Evolutionary conservation across 2,888 invertebrate genomes (phyloP).

Genomic region (Stictocephala bisonia): DNA sequence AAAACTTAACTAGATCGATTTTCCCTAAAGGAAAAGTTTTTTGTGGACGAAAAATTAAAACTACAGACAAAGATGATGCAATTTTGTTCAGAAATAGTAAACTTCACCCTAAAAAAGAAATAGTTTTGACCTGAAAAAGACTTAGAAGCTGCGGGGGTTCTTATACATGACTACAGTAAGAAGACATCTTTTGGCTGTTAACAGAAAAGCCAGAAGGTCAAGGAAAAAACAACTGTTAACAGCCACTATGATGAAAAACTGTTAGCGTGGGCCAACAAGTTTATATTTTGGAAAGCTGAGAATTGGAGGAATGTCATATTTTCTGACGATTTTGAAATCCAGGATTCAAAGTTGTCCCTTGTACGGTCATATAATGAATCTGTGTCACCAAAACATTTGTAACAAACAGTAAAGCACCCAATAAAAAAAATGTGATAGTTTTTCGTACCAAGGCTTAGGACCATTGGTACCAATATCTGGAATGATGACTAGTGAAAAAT

Average conservation of each 20-base stretch:
- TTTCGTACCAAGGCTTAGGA: not conserved
- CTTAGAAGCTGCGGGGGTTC: not conserved
- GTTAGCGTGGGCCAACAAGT: too few relatives aligned
- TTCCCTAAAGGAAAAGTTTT: not conserved
- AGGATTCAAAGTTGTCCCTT: not conserved
- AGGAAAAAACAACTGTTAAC: not conserved
- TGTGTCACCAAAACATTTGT: not conserved
- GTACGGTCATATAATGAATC: too few relatives aligned
- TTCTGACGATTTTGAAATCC: not conserved
- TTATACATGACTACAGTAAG: not conserved
- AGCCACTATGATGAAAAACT: not conserved
- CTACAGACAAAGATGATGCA: not conserved
- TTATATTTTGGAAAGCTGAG: not conserved
- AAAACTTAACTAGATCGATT: too few relatives aligned
- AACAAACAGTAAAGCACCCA: not conserved
- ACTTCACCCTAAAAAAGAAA: not conserved
- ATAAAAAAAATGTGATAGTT: not conserved
- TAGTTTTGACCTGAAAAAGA: not conserved
- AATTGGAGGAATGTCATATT: not conserved
- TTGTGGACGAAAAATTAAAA: not conserved
- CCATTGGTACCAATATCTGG: too few relatives aligned
- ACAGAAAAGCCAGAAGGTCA: too few relatives aligned
- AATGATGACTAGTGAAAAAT: not conserved
- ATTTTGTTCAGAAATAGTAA: too few relatives aligned
- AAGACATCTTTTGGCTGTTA: not conserved